Base-by-base conservation (phyloP, 1,140 invertebrate genomes). In the Heliconius hermathena region DNA sequence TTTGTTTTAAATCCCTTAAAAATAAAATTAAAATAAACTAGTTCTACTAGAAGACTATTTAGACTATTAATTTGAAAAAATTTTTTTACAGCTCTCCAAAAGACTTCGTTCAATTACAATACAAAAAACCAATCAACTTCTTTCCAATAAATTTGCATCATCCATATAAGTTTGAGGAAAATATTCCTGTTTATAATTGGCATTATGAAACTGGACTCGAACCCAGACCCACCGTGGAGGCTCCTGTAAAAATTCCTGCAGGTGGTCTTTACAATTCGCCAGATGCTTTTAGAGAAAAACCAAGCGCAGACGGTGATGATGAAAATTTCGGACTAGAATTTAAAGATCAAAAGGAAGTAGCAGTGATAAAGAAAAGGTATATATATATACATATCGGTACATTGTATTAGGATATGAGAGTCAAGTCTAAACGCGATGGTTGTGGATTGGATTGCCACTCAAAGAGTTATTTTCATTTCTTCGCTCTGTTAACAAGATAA, bases 201-300 rank as follows among this genome's bases (percentile, higher is more conserved):
- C 81, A 85, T 33, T 83, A 83, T 49, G 57, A 77, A 57, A 74
- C 82, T n/a, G 73, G 76, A 8, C 36, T 89, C 20, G 90, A 91
- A 20, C 87, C 89, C 2, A 89, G 83, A 66, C 91, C 91, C 0
- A 94, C 91, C 1, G 85, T 87, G 1, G 85, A 90, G 57, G 77
- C 81, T 0, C 89, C 91, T 0, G 82, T 88, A 6, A 87, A 83
- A 38, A 84, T 91, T 0, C 91, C 91, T 18, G 92, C 91, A 6
- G 92, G 92, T 9, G 89, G 89, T 0, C 81, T 92, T 0, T 94
- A 94, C 82, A 85, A 88, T 76, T 76, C 81, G 6, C 84, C 88
- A 2, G 87, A 89, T 26, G 77, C 87, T 1, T 91, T 91, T 54
- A 88, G 88, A 79, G 87, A 88, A 9, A 91, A 88, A 72, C 91